These are phyloP conservation scores for Manis pentadactyla DNA, from an alignment of 2,797 vertebrate species.

Conservation along the genomic window DNA sequence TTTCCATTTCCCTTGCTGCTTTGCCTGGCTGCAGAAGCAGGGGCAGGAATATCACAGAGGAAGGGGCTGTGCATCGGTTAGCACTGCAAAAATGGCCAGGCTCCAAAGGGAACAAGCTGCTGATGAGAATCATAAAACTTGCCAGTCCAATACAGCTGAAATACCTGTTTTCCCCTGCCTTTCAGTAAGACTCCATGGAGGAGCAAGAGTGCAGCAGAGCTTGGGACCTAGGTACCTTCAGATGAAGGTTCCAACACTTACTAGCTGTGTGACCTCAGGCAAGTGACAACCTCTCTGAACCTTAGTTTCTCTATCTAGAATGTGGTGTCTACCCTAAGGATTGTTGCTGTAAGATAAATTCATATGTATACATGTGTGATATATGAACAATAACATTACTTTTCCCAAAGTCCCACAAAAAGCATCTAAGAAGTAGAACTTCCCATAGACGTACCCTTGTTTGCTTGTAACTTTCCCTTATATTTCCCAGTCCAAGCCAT, in stretches of 20 bases:
- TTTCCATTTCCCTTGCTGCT: background rate
- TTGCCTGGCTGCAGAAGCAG: background rate
- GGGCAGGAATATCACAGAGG: background rate
- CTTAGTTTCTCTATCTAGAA: background rate
- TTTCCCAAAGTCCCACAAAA: background rate
- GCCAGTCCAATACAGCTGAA: background rate
- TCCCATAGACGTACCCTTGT: rapidly evolving
- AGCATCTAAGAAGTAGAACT: background rate
- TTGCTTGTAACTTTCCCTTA: background rate
- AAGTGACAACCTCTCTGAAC: background rate
- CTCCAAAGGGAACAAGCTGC: background rate
- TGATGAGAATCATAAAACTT: background rate
- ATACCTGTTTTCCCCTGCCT: background rate
- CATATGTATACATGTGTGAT: background rate
- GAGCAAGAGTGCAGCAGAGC: background rate
- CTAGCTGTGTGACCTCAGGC: background rate
- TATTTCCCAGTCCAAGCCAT: background rate
- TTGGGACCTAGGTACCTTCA: background rate
- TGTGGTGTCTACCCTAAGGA: background rate
- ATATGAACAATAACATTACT: background rate
- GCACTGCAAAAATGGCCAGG: background rate
- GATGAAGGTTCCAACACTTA: background rate
- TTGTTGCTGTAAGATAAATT: background rate
- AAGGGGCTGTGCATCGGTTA: background rate
- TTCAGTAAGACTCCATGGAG: background rate